Evolutionary conservation across 37 sponge, comb jelly and placozoan genomes (phyloP).

Genomic region (Mnemiopsis leidyi): DNA sequence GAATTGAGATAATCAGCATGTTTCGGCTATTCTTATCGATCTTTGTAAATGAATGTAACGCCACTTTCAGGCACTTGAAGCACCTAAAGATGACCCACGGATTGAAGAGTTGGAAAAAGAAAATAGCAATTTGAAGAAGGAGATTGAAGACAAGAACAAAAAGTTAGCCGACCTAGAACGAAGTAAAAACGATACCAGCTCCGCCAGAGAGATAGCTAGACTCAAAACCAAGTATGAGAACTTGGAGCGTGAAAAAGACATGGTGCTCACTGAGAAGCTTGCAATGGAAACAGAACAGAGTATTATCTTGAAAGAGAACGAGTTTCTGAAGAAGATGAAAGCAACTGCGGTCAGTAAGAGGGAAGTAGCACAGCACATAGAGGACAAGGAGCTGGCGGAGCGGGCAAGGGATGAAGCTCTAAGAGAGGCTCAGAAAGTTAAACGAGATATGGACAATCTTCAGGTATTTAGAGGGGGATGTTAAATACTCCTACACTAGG

Average conservation of each 20-base stretch:
- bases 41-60: too few species aligned
- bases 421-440: constrained; percentile 26
- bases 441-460: constrained; percentile 29
- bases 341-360: constrained; percentile 32
- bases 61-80: not conserved
- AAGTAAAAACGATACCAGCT: not conserved
- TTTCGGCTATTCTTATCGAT: too few species aligned
- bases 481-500: too few species aligned
- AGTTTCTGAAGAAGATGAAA: constrained; percentile 62
- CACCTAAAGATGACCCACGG: not conserved
- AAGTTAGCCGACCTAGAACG: constrained; percentile 14
- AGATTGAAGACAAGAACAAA: not conserved
- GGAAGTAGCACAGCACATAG: constrained; percentile 20
- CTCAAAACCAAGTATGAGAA: constrained; percentile 36
- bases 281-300: constrained; percentile 63
- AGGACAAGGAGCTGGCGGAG: constrained; percentile 57
- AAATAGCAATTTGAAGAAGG: not conserved
- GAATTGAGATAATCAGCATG: too few species aligned
- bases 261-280: constrained; percentile 55
- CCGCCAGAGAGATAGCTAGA: constrained; percentile 9
- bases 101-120: not conserved
- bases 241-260: constrained; percentile 54
- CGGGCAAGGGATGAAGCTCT: constrained; percentile 38
- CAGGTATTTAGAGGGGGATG: constrained; percentile 15
- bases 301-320: constrained; percentile 55